Percentiles rank a stretch among this genome's conserved stretches.
Conservation (phyloP, 2,888 invertebrate species). For the Lypha dubia region DNA sequence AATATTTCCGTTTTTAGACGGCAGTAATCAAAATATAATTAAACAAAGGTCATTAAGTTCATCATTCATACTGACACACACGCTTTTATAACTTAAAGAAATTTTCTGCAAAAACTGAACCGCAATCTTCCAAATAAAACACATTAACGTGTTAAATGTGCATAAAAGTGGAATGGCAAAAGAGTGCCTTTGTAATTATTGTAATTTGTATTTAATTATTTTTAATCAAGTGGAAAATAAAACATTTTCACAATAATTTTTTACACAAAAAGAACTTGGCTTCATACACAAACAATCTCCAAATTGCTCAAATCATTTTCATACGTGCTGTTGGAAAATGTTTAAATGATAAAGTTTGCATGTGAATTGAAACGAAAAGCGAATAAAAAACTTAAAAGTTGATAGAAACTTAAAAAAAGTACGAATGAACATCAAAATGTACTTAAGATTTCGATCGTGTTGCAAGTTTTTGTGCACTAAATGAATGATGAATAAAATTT, state of each 20-base stretch:
- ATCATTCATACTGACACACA: conserved; percentile 1
- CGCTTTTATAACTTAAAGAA: neutral
- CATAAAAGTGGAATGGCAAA: conserved; percentile 52
- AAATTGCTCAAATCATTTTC: conserved; percentile 30
- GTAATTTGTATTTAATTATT: conserved; percentile 63
- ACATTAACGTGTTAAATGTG: conserved; percentile 56
- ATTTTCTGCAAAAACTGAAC: neutral
- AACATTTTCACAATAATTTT: conserved; percentile 38
- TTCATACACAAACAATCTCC: conserved; percentile 11
- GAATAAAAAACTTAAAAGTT: too few species aligned
- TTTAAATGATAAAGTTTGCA: conserved; percentile 39
- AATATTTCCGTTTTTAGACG: conserved; percentile 25
- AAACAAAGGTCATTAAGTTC: conserved; percentile 14
- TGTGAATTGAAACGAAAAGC: conserved; percentile 36
- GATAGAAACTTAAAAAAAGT: conserved; percentile 41
- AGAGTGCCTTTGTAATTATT: conserved; percentile 54
- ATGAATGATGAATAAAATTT: conserved; percentile 60
- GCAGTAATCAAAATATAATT: conserved; percentile 51
- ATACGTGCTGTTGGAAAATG: conserved; percentile 31
- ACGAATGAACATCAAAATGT: conserved; percentile 68
- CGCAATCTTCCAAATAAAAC: conserved; percentile 36
- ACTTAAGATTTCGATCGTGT: conserved; percentile 64
- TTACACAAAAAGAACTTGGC: neutral
- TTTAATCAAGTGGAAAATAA: conserved; percentile 52
- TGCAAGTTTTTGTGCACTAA: conserved; percentile 25